A percentile compares a stretch with the other conserved stretches of the same genome.
These are phyloP conservation scores for Eupithecia subfuscata DNA, from an alignment of 2,888 invertebrate genomes.

Conservation along the genomic window DNA sequence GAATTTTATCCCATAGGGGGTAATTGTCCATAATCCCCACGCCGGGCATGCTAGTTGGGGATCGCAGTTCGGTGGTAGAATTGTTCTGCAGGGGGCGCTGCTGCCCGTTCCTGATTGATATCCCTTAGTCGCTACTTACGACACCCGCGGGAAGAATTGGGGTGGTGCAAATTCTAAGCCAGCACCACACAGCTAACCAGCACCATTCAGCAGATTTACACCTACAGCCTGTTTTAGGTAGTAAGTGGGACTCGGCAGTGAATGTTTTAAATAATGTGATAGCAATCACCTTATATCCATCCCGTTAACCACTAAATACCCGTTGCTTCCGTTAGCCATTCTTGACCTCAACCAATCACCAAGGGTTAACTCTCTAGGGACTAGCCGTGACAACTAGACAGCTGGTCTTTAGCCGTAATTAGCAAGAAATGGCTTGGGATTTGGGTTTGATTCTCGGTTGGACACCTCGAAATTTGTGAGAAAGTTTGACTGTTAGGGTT, in stretches of 20 bases:
- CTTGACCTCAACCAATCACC: conserved; percentile 10
- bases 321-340: conserved; percentile 5
- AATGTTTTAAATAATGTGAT: background rate
- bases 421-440: conserved; percentile 14
- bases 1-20: too few species aligned
- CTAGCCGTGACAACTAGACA: conserved; percentile 7
- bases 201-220: too few species aligned
- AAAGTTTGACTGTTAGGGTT: background rate
- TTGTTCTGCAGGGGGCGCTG: too few species aligned
- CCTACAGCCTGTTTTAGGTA: too few species aligned
- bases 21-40: too few species aligned
- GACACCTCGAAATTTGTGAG: conserved; percentile 15
- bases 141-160: too few species aligned
- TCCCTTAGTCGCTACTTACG: too few species aligned
- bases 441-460: conserved; percentile 21
- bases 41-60: too few species aligned
- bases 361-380: background rate
- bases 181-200: too few species aligned
- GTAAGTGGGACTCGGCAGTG: background rate
- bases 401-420: conserved; percentile 24
- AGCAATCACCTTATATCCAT: background rate
- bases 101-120: too few species aligned
- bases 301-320: conserved; percentile 3
- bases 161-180: too few species aligned
- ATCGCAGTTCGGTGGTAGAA: too few species aligned